Conservation (phyloP, 2,113 vertebrate genomes). For the Leptocoma aspasia region DNA sequence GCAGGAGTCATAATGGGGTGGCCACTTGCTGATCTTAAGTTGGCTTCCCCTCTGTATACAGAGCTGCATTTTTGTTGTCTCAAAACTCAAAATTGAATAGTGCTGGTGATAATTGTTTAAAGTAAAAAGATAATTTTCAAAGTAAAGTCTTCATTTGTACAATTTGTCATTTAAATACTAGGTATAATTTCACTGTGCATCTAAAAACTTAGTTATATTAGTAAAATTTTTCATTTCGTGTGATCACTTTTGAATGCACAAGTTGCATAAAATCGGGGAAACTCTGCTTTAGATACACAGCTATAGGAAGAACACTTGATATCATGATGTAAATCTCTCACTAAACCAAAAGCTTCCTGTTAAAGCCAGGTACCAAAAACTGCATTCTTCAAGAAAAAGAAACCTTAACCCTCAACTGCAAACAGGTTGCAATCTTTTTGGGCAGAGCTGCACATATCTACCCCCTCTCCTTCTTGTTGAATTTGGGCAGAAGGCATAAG, state of each 20-base stretch:
- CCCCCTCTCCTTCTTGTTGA: conserved; percentile 93
- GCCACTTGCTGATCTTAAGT: neutral
- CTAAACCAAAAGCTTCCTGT: neutral
- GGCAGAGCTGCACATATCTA: conserved; percentile 94
- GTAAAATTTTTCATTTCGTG: neutral
- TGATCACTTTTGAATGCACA: neutral
- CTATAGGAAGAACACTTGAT: neutral
- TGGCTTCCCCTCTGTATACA: neutral
- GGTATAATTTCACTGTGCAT: neutral
- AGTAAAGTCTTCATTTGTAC: neutral
- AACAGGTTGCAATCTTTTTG: conserved; percentile 89
- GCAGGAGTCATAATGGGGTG: neutral
- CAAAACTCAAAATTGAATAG: neutral
- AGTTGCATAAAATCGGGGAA: neutral
- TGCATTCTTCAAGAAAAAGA: neutral
- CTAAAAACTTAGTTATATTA: neutral
- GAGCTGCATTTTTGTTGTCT: neutral
- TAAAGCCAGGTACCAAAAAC: neutral
- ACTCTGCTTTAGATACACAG: neutral
- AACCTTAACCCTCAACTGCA: conserved; percentile 72
- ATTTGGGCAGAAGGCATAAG: conserved; percentile 94
- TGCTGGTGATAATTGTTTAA: neutral
- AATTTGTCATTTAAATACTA: neutral
- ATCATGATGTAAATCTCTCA: neutral
- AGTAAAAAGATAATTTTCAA: neutral